Evolutionary conservation across 92 coral and sea anemone genomes (phyloP).

Genomic region (Ricordea florida): DNA sequence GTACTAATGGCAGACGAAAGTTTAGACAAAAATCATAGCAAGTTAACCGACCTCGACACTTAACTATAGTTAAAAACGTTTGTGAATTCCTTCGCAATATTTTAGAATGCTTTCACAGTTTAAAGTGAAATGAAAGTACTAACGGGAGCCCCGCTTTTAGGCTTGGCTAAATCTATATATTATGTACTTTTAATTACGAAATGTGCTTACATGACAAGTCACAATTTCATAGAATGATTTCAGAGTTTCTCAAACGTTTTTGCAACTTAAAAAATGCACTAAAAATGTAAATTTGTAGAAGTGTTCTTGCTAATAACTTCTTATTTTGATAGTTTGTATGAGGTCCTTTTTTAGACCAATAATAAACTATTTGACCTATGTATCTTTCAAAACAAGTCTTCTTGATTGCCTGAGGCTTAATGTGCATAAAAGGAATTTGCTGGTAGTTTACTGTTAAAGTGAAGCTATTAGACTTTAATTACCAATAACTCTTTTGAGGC

Average conservation of each 20-base stretch:
- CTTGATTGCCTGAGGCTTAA: constrained; percentile 31
- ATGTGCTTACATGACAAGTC: constrained; percentile 39
- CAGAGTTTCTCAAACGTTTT: constrained; percentile 25
- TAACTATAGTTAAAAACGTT: too few relatives aligned
- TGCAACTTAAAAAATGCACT: constrained; percentile 35
- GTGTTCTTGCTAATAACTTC: constrained; percentile 33
- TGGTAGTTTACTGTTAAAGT: constrained; percentile 25
- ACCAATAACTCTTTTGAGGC: constrained; percentile 26
- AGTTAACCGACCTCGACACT: too few relatives aligned
- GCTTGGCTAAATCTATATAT: too few relatives aligned
- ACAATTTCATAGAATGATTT: constrained; percentile 36
- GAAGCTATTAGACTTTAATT: constrained; percentile 26
- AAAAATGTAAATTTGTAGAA: constrained; percentile 32
- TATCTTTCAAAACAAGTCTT: constrained; percentile 31
- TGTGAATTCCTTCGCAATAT: too few relatives aligned
- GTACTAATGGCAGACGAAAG: too few relatives aligned
- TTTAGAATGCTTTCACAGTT: too few relatives aligned
- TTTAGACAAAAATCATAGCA: too few relatives aligned
- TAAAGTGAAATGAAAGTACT: too few relatives aligned
- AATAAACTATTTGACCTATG: constrained; percentile 5
- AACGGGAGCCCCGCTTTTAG: too few relatives aligned
- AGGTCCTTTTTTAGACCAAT: constrained; percentile 27
- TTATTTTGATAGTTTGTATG: constrained; percentile 29
- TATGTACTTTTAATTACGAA: constrained; percentile 27
- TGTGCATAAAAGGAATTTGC: constrained; percentile 38